A percentile compares a stretch with the other conserved stretches of the same genome.
phyloP scores from a whole-genome alignment of 2,113 vertebrate genomes.

The Genyomyrus donnyi region DNA sequence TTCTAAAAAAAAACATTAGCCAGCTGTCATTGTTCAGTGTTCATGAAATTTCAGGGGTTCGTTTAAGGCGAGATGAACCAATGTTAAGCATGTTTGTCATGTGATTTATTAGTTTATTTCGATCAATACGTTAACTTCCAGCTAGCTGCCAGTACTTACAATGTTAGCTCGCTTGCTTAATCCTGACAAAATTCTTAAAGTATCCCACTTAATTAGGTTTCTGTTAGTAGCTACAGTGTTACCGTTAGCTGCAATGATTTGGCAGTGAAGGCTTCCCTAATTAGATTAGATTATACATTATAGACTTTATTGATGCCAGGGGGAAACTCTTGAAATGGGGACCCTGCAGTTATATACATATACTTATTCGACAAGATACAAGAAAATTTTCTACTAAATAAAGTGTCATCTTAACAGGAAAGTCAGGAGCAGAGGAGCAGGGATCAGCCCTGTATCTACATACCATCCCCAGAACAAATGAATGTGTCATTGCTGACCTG shows the following conservation, averaged over 20 bases:
- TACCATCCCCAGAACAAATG: slow-evolving; percentile 36
- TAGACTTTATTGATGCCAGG: background rate
- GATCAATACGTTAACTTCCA: background rate
- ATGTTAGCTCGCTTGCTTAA: background rate
- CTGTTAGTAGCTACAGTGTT: background rate
- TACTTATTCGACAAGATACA: background rate
- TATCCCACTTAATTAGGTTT: background rate
- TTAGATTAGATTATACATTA: background rate
- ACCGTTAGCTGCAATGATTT: background rate
- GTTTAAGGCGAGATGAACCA: background rate
- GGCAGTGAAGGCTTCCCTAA: background rate
- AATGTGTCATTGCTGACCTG: slow-evolving; percentile 71
- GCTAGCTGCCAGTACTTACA: background rate
- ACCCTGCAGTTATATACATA: background rate
- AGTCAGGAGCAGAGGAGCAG: slow-evolving; percentile 52
- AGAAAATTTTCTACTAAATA: slow-evolving; percentile 45
- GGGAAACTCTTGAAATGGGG: background rate
- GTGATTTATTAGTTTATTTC: background rate
- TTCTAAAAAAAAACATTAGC: background rate
- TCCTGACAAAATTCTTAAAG: background rate
- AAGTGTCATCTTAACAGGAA: slow-evolving; percentile 58
- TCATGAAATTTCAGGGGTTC: background rate
- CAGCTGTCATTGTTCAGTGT: background rate
- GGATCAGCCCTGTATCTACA: slow-evolving; percentile 40
- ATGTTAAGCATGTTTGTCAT: background rate